Evolutionary conservation across 2,888 invertebrate genomes (phyloP).

Genomic region (Rotaria socialis): DNA sequence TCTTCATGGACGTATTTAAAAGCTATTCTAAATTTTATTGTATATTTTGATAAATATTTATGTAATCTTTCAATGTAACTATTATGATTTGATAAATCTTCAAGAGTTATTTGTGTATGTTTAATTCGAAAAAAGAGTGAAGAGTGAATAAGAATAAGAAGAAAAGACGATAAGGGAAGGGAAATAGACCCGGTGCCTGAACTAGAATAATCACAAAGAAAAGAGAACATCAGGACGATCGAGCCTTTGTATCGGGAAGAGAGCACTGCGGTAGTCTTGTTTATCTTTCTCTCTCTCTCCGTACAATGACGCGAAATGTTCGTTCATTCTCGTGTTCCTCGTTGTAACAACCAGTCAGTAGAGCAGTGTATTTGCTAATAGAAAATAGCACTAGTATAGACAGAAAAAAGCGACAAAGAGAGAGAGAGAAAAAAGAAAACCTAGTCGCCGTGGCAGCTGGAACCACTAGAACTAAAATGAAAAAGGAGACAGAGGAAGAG

Average conservation of each 20-base stretch:
- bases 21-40: neutral
- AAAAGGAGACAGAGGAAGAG: neutral
- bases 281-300: constrained; percentile 2
- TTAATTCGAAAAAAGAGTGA: neutral
- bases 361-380: constrained; percentile 6
- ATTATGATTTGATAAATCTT: neutral
- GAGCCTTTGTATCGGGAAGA: neutral
- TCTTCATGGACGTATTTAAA: neutral
- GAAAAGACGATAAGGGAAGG: neutral
- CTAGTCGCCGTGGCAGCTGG: neutral
- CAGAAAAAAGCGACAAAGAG: neutral
- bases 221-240: constrained; percentile 18
- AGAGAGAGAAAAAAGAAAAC: neutral
- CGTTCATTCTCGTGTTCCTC: neutral
- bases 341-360: constrained; percentile 4
- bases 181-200: constrained; percentile 13
- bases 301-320: constrained; percentile 26
- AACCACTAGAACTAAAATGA: neutral
- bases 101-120: neutral
- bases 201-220: constrained; percentile 23
- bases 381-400: neutral
- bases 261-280: constrained; percentile 14
- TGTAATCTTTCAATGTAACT: neutral
- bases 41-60: neutral
- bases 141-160: neutral